Evolutionary conservation across 2,797 vertebrate species (phyloP).

Genomic region (Gobionotothen gibberifrons): DNA sequence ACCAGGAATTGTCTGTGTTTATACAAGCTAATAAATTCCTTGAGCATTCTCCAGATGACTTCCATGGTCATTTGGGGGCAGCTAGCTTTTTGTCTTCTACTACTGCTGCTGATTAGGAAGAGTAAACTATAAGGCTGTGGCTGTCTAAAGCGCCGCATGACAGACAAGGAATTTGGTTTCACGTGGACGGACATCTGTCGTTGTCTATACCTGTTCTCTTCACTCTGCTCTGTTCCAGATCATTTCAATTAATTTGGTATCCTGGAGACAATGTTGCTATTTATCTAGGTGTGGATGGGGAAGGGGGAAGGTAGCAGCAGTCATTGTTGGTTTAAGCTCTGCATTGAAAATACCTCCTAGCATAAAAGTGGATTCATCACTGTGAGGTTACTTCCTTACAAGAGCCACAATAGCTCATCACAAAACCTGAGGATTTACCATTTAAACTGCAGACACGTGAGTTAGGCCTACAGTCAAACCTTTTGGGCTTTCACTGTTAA

Average conservation of each 20-base stretch:
- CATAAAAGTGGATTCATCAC: conserved; percentile 56
- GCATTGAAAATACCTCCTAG: conserved; percentile 70
- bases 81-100: conserved; percentile 45
- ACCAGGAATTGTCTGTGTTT: conserved; percentile 60
- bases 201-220: conserved; percentile 73
- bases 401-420: conserved; percentile 57
- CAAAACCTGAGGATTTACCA: conserved; percentile 66
- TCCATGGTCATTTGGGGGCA: conserved; percentile 55
- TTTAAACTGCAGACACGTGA: conserved; percentile 55
- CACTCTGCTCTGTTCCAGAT: conserved; percentile 60
- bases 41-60: conserved; percentile 59
- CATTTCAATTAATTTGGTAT: conserved; percentile 78
- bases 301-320: conserved; percentile 44
- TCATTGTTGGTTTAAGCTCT: conserved; percentile 76
- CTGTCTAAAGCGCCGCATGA: conserved; percentile 17
- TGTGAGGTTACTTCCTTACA: conserved; percentile 48
- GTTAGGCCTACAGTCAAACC: conserved; percentile 34
- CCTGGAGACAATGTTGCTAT: conserved; percentile 82
- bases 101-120: conserved; percentile 45
- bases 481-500: conserved; percentile 28
- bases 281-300: conserved; percentile 74
- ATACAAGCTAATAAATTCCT: conserved; percentile 74
- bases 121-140: conserved; percentile 43
- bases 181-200: conserved; percentile 52
- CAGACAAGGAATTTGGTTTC: conserved; percentile 43